Percentiles rank a stretch among this genome's conserved stretches.
Conservation (phyloP, 1,140 invertebrate genomes). For the Ooceraea biroi region DNA sequence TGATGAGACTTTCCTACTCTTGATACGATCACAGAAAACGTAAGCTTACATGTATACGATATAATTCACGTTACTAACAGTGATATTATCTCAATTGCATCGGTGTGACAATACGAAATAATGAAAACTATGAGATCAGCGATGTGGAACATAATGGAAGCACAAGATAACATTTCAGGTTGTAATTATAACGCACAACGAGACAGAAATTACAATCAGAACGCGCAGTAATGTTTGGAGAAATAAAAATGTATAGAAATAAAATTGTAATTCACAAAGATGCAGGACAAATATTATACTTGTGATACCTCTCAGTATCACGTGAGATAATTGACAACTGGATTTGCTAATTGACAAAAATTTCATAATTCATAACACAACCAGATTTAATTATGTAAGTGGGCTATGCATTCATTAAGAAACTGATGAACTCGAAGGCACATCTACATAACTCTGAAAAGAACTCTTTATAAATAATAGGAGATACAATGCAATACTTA, state of each 20-base stretch:
- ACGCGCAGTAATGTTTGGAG: background rate
- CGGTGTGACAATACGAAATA: background rate
- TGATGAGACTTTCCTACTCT: constrained; percentile 27
- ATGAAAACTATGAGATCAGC: background rate
- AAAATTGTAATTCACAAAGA: background rate
- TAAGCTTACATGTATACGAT: constrained; percentile 11
- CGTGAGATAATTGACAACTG: background rate
- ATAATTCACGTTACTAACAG: constrained; percentile 24
- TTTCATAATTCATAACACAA: background rate
- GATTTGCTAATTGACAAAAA: background rate
- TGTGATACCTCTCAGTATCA: background rate
- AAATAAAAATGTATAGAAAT: too few relatives aligned
- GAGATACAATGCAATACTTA: background rate
- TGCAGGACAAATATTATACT: background rate
- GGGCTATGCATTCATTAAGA: background rate
- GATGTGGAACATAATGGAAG: constrained; percentile 12
- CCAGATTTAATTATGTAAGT: background rate
- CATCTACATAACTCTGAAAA: background rate
- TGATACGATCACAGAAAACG: background rate
- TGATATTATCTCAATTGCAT: background rate
- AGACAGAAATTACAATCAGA: background rate
- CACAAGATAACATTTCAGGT: background rate
- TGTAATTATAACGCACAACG: background rate
- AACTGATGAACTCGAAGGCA: constrained; percentile 12
- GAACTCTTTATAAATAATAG: background rate